These are phyloP conservation scores for Lates calcarifer DNA, from an alignment of 2,113 vertebrate species.

Conservation along the genomic window DNA sequence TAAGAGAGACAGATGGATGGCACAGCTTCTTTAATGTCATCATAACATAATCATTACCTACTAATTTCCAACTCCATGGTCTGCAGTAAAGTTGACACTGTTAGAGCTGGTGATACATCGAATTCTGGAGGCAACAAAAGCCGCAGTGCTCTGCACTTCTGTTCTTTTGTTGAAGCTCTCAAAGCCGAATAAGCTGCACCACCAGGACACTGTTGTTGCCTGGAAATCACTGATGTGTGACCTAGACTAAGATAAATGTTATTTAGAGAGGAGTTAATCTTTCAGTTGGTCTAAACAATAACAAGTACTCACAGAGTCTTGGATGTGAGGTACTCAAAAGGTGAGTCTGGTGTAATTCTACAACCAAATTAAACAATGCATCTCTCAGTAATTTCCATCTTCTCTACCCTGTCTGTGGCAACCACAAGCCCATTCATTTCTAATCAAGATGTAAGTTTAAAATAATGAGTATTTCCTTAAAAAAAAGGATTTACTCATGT, in stretches of 20 bases:
- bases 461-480: too few relatives aligned
- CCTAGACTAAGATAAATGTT: neutral
- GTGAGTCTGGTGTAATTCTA: neutral
- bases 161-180: neutral
- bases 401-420: neutral
- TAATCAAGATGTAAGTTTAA: neutral
- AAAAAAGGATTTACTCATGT: neutral
- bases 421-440: neutral
- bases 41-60: slow-evolving; percentile 21
- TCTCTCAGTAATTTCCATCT: neutral
- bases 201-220: neutral
- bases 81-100: slow-evolving; percentile 3
- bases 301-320: neutral
- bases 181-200: neutral
- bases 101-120: neutral
- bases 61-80: neutral
- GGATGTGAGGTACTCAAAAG: too few relatives aligned
- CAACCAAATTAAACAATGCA: too few relatives aligned
- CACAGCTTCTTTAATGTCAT: slow-evolving; percentile 38
- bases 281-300: neutral
- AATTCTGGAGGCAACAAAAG: slow-evolving; percentile 3
- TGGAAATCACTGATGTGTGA: neutral
- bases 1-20: slow-evolving; percentile 46
- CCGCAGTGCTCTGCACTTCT: neutral
- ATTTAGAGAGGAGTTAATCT: neutral